Evolutionary conservation across 2,797 vertebrate species (phyloP).

Genomic region (Adelosebastes latens): DNA sequence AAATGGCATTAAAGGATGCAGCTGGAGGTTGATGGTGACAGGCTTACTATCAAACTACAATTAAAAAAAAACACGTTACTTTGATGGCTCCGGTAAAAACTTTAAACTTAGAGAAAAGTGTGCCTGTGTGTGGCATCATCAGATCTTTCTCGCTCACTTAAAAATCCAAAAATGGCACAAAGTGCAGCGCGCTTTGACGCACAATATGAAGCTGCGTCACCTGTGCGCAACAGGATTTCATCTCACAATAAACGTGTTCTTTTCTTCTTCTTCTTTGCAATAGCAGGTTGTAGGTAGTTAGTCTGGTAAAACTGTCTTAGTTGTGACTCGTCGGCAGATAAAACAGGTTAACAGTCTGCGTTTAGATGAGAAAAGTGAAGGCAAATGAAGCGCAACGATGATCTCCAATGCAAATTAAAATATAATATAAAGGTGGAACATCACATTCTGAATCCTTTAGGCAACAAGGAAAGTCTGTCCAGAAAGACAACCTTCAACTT

Average conservation of each 20-base stretch:
- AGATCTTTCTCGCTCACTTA: background rate
- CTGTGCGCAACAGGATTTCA: constrained; percentile 6
- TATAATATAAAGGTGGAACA: background rate
- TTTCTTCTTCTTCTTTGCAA: background rate
- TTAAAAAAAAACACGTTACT: background rate
- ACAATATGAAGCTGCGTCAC: background rate
- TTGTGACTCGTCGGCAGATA: background rate
- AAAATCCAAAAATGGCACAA: background rate
- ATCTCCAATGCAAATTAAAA: background rate
- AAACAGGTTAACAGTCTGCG: background rate
- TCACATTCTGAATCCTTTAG: background rate
- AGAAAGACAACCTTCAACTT: constrained; percentile 10
- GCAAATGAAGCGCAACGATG: background rate
- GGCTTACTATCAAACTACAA: background rate
- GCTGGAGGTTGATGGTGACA: background rate
- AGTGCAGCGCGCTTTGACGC: background rate
- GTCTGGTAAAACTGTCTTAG: background rate
- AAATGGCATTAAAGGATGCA: constrained; percentile 9
- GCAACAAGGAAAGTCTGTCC: constrained; percentile 3
- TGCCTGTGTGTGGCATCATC: background rate
- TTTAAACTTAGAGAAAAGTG: background rate
- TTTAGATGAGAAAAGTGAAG: background rate
- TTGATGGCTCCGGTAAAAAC: background rate
- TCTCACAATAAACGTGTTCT: background rate
- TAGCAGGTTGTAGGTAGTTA: background rate